Conservation (phyloP, 2,888 invertebrate genomes). For the Heliconius charithonia region DNA sequence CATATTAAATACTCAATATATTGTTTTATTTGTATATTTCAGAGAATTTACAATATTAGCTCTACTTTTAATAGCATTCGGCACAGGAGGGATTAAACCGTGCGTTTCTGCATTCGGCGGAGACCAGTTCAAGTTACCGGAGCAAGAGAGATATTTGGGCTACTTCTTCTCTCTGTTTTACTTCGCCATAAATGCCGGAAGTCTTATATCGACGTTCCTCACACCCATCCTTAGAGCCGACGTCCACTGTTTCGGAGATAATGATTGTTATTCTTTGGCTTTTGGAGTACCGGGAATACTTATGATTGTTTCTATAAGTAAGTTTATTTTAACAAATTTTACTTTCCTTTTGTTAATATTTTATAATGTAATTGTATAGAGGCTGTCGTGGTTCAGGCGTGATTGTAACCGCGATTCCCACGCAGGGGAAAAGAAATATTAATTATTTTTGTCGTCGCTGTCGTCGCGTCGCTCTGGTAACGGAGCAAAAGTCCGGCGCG, state of each 20-base stretch:
- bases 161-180: constrained; percentile 97
- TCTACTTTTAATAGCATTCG: constrained; percentile 90
- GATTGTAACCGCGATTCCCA: no score
- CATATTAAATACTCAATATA: background rate
- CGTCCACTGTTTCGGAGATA: constrained; percentile 89
- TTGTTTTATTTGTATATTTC: constrained; percentile 52
- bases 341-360: background rate
- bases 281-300: constrained; percentile 95
- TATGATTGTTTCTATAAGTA: constrained; percentile 92
- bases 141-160: constrained; percentile 90
- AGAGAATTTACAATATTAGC: constrained; percentile 87
- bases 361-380: background rate
- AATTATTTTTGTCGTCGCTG: no score
- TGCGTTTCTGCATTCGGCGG: constrained; percentile 98
- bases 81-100: constrained; percentile 98
- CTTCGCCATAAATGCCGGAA: constrained; percentile 96
- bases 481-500: no score
- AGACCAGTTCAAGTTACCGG: constrained; percentile 93
- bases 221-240: constrained; percentile 94
- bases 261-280: constrained; percentile 91
- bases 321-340: constrained; percentile 56
- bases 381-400: no score
- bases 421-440: no score
- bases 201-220: constrained; percentile 92
- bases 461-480: no score